Evolutionary conservation across 2,797 vertebrate species (phyloP).

Genomic region (Crypturellus tataupa): DNA sequence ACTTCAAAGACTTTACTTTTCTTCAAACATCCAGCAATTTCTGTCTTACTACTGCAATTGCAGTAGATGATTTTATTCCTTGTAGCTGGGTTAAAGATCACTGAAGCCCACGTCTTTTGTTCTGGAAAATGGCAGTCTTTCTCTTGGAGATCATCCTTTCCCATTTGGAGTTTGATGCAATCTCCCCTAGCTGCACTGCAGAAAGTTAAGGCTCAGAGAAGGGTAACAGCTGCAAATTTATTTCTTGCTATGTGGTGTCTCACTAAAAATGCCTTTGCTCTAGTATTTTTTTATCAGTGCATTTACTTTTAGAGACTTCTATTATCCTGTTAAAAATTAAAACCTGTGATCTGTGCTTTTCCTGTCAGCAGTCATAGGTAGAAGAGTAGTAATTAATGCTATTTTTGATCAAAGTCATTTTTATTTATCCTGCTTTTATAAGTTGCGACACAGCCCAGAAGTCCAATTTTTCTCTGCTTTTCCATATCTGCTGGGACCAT

Average conservation of each 20-base stretch:
- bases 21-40: neutral
- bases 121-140: neutral
- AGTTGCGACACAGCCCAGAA: neutral
- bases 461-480: neutral
- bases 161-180: neutral
- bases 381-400: neutral
- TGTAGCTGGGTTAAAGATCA: neutral
- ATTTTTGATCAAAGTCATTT: neutral
- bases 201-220: neutral
- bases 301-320: neutral
- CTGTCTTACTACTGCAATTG: neutral
- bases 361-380: neutral
- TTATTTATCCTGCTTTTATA: neutral
- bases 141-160: neutral
- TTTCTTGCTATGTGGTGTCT: neutral
- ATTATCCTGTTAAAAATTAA: neutral
- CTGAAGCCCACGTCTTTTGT: neutral
- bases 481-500: neutral
- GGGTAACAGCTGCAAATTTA: neutral
- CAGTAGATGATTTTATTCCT: neutral
- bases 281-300: neutral
- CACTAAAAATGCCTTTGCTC: neutral
- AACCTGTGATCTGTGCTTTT: neutral
- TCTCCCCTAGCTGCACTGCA: neutral
- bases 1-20: rapidly evolving